phyloP scores from a whole-genome alignment of 2,888 invertebrate genomes.

The Tetropium fuscum region DNA sequence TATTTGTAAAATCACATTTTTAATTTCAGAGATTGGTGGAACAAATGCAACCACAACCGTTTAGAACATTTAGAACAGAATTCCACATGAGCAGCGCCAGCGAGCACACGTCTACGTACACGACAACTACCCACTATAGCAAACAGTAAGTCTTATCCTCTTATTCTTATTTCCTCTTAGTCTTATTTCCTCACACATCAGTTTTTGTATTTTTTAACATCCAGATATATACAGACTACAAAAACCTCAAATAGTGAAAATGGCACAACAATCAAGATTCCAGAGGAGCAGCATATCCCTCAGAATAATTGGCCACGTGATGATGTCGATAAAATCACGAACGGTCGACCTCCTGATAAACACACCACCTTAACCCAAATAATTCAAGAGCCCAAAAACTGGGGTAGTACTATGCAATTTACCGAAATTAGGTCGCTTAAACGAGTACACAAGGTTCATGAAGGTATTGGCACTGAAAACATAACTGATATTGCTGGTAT shows the following conservation, averaged over 20 bases:
- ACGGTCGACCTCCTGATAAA: constrained; percentile 63
- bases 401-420: constrained; percentile 76
- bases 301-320: constrained; percentile 46
- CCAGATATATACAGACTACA: constrained; percentile 54
- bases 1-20: not conserved
- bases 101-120: constrained; percentile 72
- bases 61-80: constrained; percentile 85
- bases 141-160: constrained; percentile 71
- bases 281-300: constrained; percentile 44
- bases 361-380: constrained; percentile 71
- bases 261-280: constrained; percentile 59
- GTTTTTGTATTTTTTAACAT: constrained; percentile 16
- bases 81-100: constrained; percentile 79
- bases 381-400: constrained; percentile 60
- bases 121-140: constrained; percentile 74
- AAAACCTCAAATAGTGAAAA: constrained; percentile 57
- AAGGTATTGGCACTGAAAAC: constrained; percentile 75
- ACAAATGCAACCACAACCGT: constrained; percentile 77
- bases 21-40: constrained; percentile 74
- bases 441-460: constrained; percentile 78
- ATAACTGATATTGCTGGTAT: constrained; percentile 86
- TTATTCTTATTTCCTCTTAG: too few species aligned
- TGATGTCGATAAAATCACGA: constrained; percentile 58
- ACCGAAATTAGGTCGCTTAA: constrained; percentile 81
- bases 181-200: too few species aligned